Base-by-base conservation (phyloP, 2,888 invertebrate genomes). In the Eulithis testata region DNA sequence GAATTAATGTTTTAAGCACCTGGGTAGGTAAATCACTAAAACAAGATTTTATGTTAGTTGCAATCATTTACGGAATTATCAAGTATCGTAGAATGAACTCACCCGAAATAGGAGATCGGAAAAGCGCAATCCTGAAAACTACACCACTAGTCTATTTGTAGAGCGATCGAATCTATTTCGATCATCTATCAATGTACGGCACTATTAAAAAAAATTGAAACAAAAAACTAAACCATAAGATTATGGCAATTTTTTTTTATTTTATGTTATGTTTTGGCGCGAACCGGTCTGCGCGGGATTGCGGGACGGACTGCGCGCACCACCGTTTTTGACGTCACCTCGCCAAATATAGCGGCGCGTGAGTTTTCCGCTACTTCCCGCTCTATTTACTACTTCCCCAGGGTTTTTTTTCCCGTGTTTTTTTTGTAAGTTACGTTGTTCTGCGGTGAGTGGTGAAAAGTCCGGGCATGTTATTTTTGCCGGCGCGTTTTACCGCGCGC, bases 401-500 rank as follows among this genome's bases (percentile, higher is more conserved):
- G 70, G 70, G 81, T 78, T 49, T 4, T 74, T 55, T 72, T 74
- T 85, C n/a, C 69, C 53, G 8, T 79, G 74, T 5, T 43, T 8
- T 50, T 3, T 14, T 7, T 7, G 70, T 37, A 56, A 63, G 70
- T 79, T 86, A 76, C 31, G 80, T 66, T 76, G 65, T 85, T 83
- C 71, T 43, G 66, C 64, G 58, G 64, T 12, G 53, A 53, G 63
- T 47, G 63, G 81, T 80, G 85, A 88, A 88, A 88, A 86, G 86
- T 87, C 84, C 83, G 84, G 82, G 81, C 75, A 82, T 88, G 92
- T 91, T 93, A 93, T 93, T 93, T 93, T 91, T 86, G 91, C 89
- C 83, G 83, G 86, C 84, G 84, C 76, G 84, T 88, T 87, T 87
- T 88, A 85, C 88, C 84, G 83, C 85, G 87, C 85, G 71, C 66